phyloP scores from a whole-genome alignment of 1,140 invertebrate genomes.

The Pinna nobilis region DNA sequence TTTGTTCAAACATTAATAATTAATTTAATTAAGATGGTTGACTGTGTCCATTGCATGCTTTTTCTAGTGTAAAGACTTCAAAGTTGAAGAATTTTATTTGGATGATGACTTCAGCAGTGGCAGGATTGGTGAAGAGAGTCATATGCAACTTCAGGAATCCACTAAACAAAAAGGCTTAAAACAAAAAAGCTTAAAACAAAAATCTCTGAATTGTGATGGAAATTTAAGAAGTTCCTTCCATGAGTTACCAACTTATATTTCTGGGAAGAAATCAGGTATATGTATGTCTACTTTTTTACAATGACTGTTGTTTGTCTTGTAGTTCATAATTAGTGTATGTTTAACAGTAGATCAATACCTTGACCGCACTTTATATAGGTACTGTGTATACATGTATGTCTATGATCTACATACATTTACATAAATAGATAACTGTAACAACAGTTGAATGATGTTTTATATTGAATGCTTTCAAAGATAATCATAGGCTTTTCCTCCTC shows the following conservation, averaged over 20 bases:
- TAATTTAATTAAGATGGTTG: not conserved
- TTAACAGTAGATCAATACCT: not conserved
- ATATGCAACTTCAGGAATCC: conserved; percentile 17
- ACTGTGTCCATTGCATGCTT: conserved; percentile 22
- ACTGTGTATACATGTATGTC: too few relatives aligned
- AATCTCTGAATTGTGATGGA: not conserved
- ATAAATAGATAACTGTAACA: too few relatives aligned
- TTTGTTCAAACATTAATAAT: not conserved
- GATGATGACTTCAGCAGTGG: conserved; percentile 37
- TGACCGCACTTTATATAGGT: too few relatives aligned
- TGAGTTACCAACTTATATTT: not conserved
- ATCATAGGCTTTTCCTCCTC: too few relatives aligned
- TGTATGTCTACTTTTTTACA: not conserved
- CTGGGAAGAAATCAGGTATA: not conserved
- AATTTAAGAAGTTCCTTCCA: conserved; percentile 16
- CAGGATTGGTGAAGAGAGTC: conserved; percentile 19
- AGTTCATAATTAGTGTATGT: not conserved
- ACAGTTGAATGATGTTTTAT: too few relatives aligned
- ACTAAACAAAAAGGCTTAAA: too few relatives aligned
- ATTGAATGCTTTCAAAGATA: too few relatives aligned
- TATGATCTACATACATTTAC: too few relatives aligned
- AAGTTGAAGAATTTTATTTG: conserved; percentile 43
- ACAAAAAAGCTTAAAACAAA: not conserved
- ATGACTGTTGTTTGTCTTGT: not conserved
- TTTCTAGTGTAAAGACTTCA: too few relatives aligned